Base-by-base conservation (phyloP, 2,888 invertebrate species). In the Halictus quadricinctus region DNA sequence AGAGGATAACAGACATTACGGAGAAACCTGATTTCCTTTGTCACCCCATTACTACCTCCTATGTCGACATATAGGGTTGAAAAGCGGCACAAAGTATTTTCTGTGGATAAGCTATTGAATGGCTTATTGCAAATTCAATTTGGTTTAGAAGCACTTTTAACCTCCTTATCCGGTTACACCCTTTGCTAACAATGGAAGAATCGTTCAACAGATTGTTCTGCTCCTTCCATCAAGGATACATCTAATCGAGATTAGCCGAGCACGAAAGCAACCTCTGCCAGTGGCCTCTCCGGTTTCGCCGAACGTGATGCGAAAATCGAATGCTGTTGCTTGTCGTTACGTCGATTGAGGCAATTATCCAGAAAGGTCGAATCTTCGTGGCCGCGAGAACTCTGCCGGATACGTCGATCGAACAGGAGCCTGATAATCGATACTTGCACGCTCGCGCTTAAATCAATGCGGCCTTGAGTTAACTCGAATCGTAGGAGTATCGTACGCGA, bases 261-360 rank as follows among this genome's bases (percentile, higher is more conserved):
- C 82, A 85, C 76, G 70, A 85, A 50, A 60, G 48, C 64, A n/a
- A 29, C 29, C 69, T 72, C 29, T 13, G 13, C 72, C 50, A 41
- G 36, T 36, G 60, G 50, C 41, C n/a, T 58, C 66, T 60, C 25
- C 48, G 60, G 36, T 48, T 72, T 72, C 21, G 64, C 43, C 64
- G 74, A 75, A 74, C 25, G 75, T 79, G 79, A 82, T 50, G 66
- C 46, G 74, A 76, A 81, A 83, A 85, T 73, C 77, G 80, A 80
- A 83, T 69, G 78, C 77, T 72, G 75, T 58, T 72, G 64, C 83
- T 80, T 72, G 75, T 83, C 85, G 74, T 83, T 80, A 80, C 76
- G 78, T 83, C 83, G 83, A 87, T 87, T 87, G 80, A 77, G 64
- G 58, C 80, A 83, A 87, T 87, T 87, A 87, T 70, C 70, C 72